Evolutionary conservation across 1,140 invertebrate genomes (phyloP), one percentile per base, ranked within the genome.

Genomic region (Brachionus koreanus): DNA sequence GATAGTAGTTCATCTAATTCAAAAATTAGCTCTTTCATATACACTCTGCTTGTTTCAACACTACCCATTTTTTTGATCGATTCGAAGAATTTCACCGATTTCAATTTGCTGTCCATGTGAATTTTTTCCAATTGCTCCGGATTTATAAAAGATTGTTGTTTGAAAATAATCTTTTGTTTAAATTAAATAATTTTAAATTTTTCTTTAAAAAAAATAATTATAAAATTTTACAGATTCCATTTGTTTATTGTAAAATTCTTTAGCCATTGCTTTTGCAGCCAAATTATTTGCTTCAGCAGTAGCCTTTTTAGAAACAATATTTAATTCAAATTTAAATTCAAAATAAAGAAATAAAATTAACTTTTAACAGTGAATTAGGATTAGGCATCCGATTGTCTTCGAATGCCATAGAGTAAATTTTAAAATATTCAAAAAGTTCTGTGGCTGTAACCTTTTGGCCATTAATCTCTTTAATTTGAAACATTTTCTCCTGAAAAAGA

Each of bases 221-320:
- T n/a, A 72, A 46, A 74, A 25, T 74, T 19, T 46, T 74, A 74
- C 69, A 25, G 25, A 74, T 25, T 99, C 96, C 97, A 99, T 99
- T 84, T 93, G 88, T 83, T 91, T 91, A 13, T 91, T 90, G 89
- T 99, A 99, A 83, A 93, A 89, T 85, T 97, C 95, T 87, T 96
- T 97, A 16, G 96, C 95, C 85, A 93, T 93, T 9, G 95, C 94
- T 25, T 98, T 95, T 10, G 97, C 97, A 52, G 90, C 89, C 83
- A 98, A 89, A 90, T 98, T 98, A 88, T 99, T 99, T 0, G 97
- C 97, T 90, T 98, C 96, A 0, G 97, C 96, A 23, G 97, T 98
- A 61, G 96, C 97, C 93, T 95, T 69, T 74, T 10, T n/a, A n/a
- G 10, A 42, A 39, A 72, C n/a, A 39, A 39, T 12, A n/a, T 29